Conservation (phyloP, 2,113 vertebrate genomes). For the Passer domesticus region DNA sequence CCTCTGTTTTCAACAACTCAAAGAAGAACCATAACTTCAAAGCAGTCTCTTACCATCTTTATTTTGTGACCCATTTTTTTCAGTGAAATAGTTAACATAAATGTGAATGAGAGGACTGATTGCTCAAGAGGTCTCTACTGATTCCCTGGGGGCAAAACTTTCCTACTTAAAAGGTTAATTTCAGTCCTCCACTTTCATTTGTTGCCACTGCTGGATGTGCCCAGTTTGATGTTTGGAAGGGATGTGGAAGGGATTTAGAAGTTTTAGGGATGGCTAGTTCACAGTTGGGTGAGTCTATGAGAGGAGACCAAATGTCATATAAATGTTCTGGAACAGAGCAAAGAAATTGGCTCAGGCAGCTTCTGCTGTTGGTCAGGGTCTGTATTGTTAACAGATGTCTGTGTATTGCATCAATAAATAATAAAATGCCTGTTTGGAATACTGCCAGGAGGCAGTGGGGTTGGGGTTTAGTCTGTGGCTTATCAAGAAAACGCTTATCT, state of each 20-base stretch:
- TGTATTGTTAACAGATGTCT: slow-evolving; percentile 35
- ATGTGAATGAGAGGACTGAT: neutral
- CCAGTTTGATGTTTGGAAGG: neutral
- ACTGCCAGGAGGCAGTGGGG: neutral
- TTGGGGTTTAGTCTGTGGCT: neutral
- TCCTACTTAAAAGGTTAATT: neutral
- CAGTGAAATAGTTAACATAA: neutral
- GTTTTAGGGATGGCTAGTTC: neutral
- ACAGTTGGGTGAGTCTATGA: neutral
- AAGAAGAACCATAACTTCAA: neutral
- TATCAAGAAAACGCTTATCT: neutral
- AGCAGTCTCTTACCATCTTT: neutral
- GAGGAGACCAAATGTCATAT: neutral
- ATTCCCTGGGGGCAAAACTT: neutral
- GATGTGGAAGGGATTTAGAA: neutral
- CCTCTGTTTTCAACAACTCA: neutral
- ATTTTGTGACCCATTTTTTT: neutral
- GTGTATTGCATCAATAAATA: slow-evolving; percentile 10
- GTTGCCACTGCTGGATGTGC: neutral
- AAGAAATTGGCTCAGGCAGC: neutral
- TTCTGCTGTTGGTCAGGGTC: neutral
- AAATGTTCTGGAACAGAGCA: neutral
- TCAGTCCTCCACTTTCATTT: neutral
- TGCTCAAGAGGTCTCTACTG: neutral
- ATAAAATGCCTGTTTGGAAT: neutral